These are phyloP conservation scores for Gallinago paraguaiae DNA, from an alignment of 2,113 vertebrate species.

Conservation along the genomic window DNA sequence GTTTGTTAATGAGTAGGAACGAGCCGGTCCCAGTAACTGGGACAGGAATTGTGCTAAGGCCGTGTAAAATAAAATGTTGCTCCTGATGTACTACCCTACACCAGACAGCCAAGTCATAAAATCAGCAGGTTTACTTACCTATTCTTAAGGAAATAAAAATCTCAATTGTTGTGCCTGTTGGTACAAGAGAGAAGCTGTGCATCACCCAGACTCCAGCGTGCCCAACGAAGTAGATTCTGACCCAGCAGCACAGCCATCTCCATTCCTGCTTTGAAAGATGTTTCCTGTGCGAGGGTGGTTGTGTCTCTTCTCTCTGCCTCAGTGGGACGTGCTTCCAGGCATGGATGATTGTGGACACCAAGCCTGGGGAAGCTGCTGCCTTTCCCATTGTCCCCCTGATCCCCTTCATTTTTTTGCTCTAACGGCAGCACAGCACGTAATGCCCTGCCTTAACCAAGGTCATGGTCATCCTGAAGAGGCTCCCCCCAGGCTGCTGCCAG, in stretches of 20 bases:
- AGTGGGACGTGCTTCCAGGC: background rate
- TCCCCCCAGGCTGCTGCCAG: background rate
- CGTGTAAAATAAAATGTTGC: accelerated
- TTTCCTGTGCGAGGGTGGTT: background rate
- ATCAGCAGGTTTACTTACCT: background rate
- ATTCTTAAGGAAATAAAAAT: background rate
- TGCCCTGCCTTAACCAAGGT: background rate
- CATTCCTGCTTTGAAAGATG: background rate
- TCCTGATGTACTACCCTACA: background rate
- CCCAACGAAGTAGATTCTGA: background rate
- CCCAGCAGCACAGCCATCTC: accelerated
- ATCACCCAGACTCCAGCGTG: no score
- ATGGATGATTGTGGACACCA: background rate
- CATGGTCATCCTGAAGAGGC: background rate
- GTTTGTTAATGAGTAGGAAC: constrained; percentile 5
- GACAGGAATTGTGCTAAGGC: background rate
- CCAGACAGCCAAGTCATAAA: accelerated
- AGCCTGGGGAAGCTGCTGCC: background rate
- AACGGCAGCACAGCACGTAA: accelerated
- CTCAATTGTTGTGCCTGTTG: background rate
- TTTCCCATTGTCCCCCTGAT: accelerated
- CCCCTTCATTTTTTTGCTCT: background rate
- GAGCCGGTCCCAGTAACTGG: background rate
- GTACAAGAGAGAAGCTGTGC: background rate
- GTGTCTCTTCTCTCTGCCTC: background rate